Conservation (phyloP, 2,797 vertebrate genomes). For the Arrhamphus sclerolepis region DNA sequence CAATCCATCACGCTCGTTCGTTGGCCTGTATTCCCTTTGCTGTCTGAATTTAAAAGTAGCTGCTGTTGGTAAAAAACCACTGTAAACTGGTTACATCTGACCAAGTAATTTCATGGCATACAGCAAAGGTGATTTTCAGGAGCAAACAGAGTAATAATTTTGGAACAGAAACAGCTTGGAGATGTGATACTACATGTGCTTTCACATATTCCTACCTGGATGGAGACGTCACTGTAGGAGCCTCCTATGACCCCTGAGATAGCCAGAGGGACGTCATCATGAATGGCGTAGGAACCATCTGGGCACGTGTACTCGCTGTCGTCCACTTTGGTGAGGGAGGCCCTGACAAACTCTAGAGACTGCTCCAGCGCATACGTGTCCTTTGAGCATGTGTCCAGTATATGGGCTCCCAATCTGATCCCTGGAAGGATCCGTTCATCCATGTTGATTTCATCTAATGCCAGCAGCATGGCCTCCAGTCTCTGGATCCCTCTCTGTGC, state of each 20-base stretch:
- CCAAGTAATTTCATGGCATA: slow-evolving; percentile 7
- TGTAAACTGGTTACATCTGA: slow-evolving; percentile 23
- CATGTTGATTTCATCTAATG: slow-evolving; percentile 94
- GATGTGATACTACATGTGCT: background rate
- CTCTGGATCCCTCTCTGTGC: slow-evolving; percentile 96
- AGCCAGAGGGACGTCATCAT: slow-evolving; percentile 90
- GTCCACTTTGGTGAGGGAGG: slow-evolving; percentile 93
- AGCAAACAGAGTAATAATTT: background rate
- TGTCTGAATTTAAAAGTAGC: slow-evolving; percentile 8
- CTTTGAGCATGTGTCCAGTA: slow-evolving; percentile 97
- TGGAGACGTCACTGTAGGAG: slow-evolving; percentile 98
- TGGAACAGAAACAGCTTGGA: background rate
- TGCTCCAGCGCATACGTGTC: slow-evolving; percentile 98
- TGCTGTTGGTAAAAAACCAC: slow-evolving; percentile 13
- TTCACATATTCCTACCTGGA: slow-evolving; percentile 85
- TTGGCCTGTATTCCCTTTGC: slow-evolving; percentile 6
- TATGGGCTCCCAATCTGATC: slow-evolving; percentile 90
- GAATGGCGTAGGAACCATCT: slow-evolving; percentile 94
- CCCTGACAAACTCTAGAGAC: slow-evolving; percentile 95
- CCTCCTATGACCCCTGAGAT: slow-evolving; percentile 97
- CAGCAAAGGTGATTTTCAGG: background rate
- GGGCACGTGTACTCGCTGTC: slow-evolving; percentile 97
- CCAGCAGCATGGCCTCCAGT: slow-evolving; percentile 97
- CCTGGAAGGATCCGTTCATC: slow-evolving; percentile 90
- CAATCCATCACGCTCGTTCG: slow-evolving; percentile 45